phyloP scores from a whole-genome alignment of 2,888 invertebrate species.

The Spatulosminthurus flaviceps region DNA sequence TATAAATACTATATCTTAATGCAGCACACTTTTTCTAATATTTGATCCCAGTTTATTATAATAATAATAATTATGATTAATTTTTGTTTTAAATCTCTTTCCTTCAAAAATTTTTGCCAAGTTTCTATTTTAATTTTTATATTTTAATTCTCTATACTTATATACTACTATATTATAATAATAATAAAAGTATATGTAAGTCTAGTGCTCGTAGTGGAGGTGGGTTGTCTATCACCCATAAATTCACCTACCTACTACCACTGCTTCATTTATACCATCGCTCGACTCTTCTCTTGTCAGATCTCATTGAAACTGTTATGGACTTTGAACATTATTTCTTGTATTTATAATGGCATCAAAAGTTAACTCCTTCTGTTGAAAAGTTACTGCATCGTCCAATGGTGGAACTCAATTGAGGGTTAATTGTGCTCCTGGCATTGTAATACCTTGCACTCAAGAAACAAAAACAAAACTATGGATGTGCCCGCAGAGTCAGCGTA shows the following conservation, averaged over 20 bases:
- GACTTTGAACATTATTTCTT: neutral
- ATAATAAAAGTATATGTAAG: neutral
- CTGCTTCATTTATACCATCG: neutral
- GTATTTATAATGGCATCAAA: conserved; percentile 1
- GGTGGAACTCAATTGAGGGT: neutral
- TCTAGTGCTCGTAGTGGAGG: conserved; percentile 6
- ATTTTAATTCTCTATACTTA: neutral
- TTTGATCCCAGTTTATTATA: neutral
- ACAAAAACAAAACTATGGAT: too few species aligned
- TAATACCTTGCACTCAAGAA: neutral
- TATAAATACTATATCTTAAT: neutral
- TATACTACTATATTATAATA: neutral
- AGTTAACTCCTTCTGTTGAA: conserved; percentile 33
- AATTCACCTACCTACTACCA: conserved; percentile 11
- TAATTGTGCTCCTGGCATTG: too few species aligned
- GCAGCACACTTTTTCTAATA: conserved; percentile 1
- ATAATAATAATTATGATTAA: conserved; percentile 6
- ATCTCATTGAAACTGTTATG: neutral
- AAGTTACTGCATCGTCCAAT: neutral
- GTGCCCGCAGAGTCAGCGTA: neutral
- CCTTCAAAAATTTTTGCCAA: conserved; percentile 2
- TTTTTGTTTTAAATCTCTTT: neutral
- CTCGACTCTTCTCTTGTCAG: too few species aligned
- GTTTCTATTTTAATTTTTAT: conserved; percentile 11
- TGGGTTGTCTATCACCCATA: neutral